Evolutionary conservation across 1,140 invertebrate genomes (phyloP).

Genomic region (Heliothis subflexa): DNA sequence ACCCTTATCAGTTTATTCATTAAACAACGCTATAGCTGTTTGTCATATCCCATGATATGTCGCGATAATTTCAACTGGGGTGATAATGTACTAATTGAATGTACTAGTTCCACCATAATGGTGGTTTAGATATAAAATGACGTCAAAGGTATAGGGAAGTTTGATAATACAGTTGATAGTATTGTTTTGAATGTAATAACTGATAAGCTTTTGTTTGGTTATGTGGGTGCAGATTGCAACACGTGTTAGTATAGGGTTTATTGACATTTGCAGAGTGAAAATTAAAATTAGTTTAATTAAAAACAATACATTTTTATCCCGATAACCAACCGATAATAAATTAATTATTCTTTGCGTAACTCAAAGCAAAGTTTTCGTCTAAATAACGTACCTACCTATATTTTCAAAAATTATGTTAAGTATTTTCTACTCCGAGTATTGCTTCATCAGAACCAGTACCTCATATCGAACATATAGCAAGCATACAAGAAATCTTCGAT

Average conservation of each 20-base stretch:
- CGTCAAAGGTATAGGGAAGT: constrained; percentile 26
- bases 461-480: too few species aligned
- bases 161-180: not conserved
- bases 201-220: constrained; percentile 22
- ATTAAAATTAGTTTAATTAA: too few species aligned
- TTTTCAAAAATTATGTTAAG: too few species aligned
- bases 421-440: too few species aligned
- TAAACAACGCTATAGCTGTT: constrained; percentile 12
- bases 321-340: too few species aligned
- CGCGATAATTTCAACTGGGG: constrained; percentile 22
- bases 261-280: not conserved
- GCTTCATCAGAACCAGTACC: too few species aligned
- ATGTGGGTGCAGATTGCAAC: not conserved
- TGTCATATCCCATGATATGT: constrained; percentile 30
- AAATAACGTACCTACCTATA: too few species aligned
- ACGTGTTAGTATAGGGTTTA: not conserved
- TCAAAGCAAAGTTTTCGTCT: too few species aligned
- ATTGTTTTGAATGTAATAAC: constrained; percentile 22
- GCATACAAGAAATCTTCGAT: too few species aligned
- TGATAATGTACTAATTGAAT: constrained; percentile 35
- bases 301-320: too few species aligned
- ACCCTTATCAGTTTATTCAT: constrained; percentile 43
- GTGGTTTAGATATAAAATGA: constrained; percentile 21
- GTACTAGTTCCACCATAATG: constrained; percentile 26
- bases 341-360: too few species aligned